Conservation (phyloP, 2,797 vertebrate genomes). For the Pempheris klunzingeri region DNA sequence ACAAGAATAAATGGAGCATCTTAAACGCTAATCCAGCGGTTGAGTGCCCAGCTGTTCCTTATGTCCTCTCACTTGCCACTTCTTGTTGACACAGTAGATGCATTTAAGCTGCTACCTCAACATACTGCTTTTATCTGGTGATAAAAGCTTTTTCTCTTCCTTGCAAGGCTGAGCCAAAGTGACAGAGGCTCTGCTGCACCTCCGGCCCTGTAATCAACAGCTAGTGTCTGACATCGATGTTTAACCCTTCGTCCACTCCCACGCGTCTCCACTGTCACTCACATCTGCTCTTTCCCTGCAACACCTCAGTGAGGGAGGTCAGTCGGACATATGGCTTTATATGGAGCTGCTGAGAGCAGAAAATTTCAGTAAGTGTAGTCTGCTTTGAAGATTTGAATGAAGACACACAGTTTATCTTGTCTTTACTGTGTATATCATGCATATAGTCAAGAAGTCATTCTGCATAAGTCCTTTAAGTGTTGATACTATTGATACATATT, state of each 20-base stretch:
- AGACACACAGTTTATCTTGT: no score
- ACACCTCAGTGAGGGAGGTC: constrained; percentile 36
- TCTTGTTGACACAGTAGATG: constrained; percentile 38
- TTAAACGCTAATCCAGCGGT: constrained; percentile 10
- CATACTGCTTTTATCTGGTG: constrained; percentile 58
- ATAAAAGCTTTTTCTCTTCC: constrained; percentile 62
- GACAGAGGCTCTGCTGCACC: constrained; percentile 53
- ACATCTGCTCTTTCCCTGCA: constrained; percentile 9
- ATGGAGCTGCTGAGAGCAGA: not conserved
- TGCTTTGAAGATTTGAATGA: not conserved
- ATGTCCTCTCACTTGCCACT: constrained; percentile 14
- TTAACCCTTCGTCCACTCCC: constrained; percentile 54
- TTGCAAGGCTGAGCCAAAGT: constrained; percentile 52
- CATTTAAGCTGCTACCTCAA: constrained; percentile 52
- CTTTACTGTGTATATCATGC: no score
- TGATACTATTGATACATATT: no score
- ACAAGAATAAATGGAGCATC: constrained; percentile 3
- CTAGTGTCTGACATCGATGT: constrained; percentile 43
- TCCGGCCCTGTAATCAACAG: constrained; percentile 57
- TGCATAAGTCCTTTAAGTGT: no score
- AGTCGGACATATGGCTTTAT: constrained; percentile 9
- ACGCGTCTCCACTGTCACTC: constrained; percentile 39
- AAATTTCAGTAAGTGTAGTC: not conserved
- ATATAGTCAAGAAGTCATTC: no score
- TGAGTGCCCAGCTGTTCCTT: constrained; percentile 4